Base-by-base conservation (phyloP, 2,113 vertebrate genomes). In the Caretta caretta region DNA sequence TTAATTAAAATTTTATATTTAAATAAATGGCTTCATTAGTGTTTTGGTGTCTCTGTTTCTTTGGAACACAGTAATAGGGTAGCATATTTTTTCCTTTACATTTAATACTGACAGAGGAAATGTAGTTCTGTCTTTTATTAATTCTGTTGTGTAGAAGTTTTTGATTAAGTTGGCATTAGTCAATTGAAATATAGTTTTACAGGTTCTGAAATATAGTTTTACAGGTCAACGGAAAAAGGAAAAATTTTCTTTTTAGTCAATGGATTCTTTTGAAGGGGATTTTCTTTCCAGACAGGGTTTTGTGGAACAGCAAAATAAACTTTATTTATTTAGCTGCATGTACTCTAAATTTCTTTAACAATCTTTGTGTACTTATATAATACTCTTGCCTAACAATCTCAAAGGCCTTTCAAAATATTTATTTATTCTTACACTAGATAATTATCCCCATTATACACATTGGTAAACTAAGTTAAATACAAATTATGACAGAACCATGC, bases 1-100 rank as follows among this genome's bases (percentile, higher is more conserved):
- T 38, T 46, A 90, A 88, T 92, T 89, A 22, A 59, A 35, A 62
- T 3, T 80, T 78, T 78, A 89, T 95, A 93, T 79, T 92, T 93
- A 94, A 8, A 93, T 96, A 96, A 91, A 85, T 16, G 82, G 9
- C 27, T 51, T 94, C 93, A 96, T 85, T 85, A 96, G 31, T 54
- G 95, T 92, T 90, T 87, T 29, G 50, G 83, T 10, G 85, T 14
- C 51, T 51, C 78, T 85, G 81, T 89, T 13, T 91, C 88, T 94
- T 97, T 95, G 84, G 4, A 69, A 69, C 8, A 69, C 85, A 88
- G 94, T 65, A 87, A 80, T 62, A 88, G 79, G 56, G 78, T 35
- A 57, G 83, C 79, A 69, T 94, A 48, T 86, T 96, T 97, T 62
- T 96, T 90, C 81, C 83, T 57, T 49, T 79, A 80, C 78, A 22